Evolutionary conservation across 92 coral and sea anemone genomes (phyloP).

Genomic region (Epizoanthus stellaris): DNA sequence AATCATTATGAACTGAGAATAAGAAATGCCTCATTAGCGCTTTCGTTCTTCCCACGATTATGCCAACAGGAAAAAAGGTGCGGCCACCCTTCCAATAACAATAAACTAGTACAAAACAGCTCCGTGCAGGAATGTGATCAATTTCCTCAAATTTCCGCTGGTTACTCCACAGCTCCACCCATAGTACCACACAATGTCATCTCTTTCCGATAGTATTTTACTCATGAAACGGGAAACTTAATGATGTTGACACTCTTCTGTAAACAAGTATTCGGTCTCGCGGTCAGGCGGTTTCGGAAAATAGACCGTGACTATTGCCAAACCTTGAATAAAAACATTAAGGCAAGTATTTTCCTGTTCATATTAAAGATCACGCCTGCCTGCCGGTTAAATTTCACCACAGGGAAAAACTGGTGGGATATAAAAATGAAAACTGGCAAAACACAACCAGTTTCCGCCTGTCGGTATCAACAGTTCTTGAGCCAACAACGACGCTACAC

Average conservation of each 20-base stretch:
- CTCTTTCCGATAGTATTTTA: conserved; percentile 8
- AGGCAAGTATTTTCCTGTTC: not conserved
- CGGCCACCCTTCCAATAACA: not conserved
- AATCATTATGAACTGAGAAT: not conserved
- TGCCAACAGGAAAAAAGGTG: not conserved
- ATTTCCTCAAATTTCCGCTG: not conserved
- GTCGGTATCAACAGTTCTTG: too few species aligned
- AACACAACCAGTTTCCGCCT: too few species aligned
- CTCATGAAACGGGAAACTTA: not conserved
- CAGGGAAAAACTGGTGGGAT: too few species aligned
- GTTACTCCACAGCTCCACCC: not conserved
- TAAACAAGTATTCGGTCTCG: not conserved
- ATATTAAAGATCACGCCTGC: too few species aligned
- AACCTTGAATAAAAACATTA: not conserved
- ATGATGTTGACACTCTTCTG: not conserved
- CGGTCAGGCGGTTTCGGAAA: not conserved
- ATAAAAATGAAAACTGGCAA: too few species aligned
- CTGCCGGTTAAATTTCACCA: too few species aligned
- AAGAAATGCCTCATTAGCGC: too few species aligned
- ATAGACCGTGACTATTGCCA: not conserved
- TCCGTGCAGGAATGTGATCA: conserved; percentile 14
- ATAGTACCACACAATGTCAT: not conserved
- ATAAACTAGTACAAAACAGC: not conserved
- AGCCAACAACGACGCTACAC: too few species aligned
- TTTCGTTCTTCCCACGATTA: too few species aligned